These are phyloP conservation scores for Uropetala carovei DNA, from an alignment of 2,888 invertebrate species.

Conservation along the genomic window DNA sequence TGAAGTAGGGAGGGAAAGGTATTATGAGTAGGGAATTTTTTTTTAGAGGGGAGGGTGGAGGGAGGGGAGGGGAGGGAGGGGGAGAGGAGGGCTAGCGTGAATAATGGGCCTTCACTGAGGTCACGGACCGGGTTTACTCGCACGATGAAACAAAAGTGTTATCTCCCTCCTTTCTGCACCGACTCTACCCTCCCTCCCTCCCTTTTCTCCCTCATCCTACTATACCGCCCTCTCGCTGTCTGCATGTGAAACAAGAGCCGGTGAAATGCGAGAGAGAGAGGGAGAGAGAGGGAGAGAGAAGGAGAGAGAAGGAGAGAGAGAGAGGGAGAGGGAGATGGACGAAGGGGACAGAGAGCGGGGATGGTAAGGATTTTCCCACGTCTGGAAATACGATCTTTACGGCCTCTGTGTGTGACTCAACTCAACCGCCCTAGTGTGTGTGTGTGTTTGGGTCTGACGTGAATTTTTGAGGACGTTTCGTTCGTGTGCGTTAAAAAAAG, in stretches of 20 bases:
- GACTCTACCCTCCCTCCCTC: too few species aligned
- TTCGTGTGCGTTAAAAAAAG: background rate
- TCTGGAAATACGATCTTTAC: constrained; percentile 31
- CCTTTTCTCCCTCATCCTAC: too few species aligned
- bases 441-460: background rate
- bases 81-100: background rate
- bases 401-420: constrained; percentile 5
- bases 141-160: background rate
- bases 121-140: constrained; percentile 9
- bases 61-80: background rate
- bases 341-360: background rate
- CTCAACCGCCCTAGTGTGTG: background rate
- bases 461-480: constrained; percentile 1
- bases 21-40: background rate
- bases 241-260: too few species aligned
- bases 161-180: background rate
- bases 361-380: background rate
- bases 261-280: too few species aligned
- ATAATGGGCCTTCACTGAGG: constrained; percentile 18
- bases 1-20: too few species aligned
- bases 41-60: background rate
- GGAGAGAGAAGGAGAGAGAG: too few species aligned
- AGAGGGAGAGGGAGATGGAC: too few species aligned
- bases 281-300: too few species aligned
- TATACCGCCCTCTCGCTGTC: too few species aligned